Evolutionary conservation across 2,888 invertebrate species (phyloP).

Genomic region (Tricholauxania praeusta): DNA sequence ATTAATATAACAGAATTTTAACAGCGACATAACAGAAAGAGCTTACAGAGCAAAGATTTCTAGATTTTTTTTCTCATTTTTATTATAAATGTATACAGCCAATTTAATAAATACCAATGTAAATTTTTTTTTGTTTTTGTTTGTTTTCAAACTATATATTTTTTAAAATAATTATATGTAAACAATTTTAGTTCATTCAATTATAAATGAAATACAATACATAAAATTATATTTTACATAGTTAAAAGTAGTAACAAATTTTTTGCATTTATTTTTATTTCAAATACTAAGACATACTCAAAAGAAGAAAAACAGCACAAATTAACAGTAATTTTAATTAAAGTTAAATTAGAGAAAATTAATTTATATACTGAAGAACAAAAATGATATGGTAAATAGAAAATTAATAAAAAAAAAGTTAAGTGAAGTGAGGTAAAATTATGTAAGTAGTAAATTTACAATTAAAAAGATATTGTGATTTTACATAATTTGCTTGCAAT

Average conservation of each 20-base stretch:
- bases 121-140: slow-evolving; percentile 44
- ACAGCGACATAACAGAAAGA: slow-evolving; percentile 10
- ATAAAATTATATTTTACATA: slow-evolving; percentile 29
- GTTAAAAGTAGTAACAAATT: slow-evolving; percentile 21
- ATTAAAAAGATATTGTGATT: not conserved
- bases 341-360: slow-evolving; percentile 1
- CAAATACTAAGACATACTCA: slow-evolving; percentile 23
- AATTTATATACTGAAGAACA: slow-evolving; percentile 1
- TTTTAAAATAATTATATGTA: slow-evolving; percentile 44
- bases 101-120: slow-evolving; percentile 45
- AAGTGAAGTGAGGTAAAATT: not conserved
- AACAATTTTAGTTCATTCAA: slow-evolving; percentile 40
- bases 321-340: slow-evolving; percentile 15
- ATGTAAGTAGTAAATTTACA: not conserved
- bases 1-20: slow-evolving; percentile 4
- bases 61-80: slow-evolving; percentile 24
- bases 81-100: slow-evolving; percentile 14
- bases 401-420: slow-evolving; percentile 10
- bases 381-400: slow-evolving; percentile 1
- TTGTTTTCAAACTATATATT: slow-evolving; percentile 46
- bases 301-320: slow-evolving; percentile 14
- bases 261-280: slow-evolving; percentile 7
- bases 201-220: slow-evolving; percentile 42
- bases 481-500: not conserved
- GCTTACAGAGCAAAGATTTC: slow-evolving; percentile 24